phyloP scores from a whole-genome alignment of 2,797 vertebrate genomes.

The Syngnathus acus region DNA sequence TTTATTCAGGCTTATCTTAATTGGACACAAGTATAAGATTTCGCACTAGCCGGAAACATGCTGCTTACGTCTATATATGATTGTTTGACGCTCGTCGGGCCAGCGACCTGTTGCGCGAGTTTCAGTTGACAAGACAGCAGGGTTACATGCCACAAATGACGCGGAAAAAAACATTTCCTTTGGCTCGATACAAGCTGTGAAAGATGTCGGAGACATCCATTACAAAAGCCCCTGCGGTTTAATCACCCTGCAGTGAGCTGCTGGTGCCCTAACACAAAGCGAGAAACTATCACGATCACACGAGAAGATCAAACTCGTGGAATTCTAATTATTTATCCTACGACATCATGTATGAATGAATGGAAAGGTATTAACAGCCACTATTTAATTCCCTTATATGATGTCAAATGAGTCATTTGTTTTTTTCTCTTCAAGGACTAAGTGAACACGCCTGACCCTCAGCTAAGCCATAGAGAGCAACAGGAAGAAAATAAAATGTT shows the following conservation, averaged over 20 bases:
- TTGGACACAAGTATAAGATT: not conserved
- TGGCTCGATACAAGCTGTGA: slow-evolving; percentile 54
- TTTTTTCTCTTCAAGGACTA: not conserved
- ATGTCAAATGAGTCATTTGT: not conserved
- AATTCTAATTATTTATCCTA: not conserved
- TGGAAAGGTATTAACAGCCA: not conserved
- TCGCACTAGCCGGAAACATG: slow-evolving; percentile 9
- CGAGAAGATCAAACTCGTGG: not conserved
- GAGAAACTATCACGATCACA: slow-evolving; percentile 40
- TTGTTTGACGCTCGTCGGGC: slow-evolving; percentile 34
- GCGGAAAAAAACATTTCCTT: slow-evolving; percentile 13
- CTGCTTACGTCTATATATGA: slow-evolving; percentile 2
- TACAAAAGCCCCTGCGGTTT: slow-evolving; percentile 47
- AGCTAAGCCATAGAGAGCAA: slow-evolving; percentile 8
- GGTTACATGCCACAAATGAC: slow-evolving; percentile 24
- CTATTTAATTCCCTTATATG: not conserved
- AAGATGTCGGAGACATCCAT: slow-evolving; percentile 52
- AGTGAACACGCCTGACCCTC: slow-evolving; percentile 12
- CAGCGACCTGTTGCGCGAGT: slow-evolving; percentile 33
- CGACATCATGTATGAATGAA: no score
- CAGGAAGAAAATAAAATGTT: slow-evolving; percentile 28
- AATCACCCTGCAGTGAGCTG: slow-evolving; percentile 46
- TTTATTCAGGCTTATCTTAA: not conserved
- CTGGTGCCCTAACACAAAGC: slow-evolving; percentile 51
- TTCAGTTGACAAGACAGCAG: slow-evolving; percentile 46